Base-by-base conservation (phyloP, 2,888 invertebrate species). In the Oxyteleia sp. region DNA sequence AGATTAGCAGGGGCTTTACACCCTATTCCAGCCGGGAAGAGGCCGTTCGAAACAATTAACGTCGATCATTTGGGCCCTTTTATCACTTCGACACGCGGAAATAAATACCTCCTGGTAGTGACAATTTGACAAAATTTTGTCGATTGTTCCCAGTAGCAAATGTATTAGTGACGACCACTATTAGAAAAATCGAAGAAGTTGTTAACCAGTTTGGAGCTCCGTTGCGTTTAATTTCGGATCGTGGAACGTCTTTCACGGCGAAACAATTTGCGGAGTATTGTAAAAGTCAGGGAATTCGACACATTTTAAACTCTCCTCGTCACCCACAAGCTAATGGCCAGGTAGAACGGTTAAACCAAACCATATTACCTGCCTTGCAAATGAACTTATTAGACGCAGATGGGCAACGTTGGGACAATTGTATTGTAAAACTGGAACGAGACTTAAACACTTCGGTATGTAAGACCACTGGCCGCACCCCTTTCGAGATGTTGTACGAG, bases 231-330 rank as follows among this genome's bases (percentile, higher is more conserved):
- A 66, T 87, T n/a, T 63, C 64, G 0, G 84, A 85, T 49, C 41
- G 87, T 0, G 85, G 84, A 15, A 85, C 84, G 7, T 11, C 71
- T n/a, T 86, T 86, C 43, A 86, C 84, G 0, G 55, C 82, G 13
- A 43, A 72, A 11, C 26, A 10, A 0, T 85, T 86, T 29, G 15
- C 57, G 7, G 53, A 76, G 13, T 85, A 81, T 49, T 86, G 84
- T 49, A 3, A 43, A 8, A 16, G 16, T 1, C 47, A 66, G 7
- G 79, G 79, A 5, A 71, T 69, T 0, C 43, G 20, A 5, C 75
- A 84, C 13, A 69, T 63, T 0, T 10, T 76, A 11, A 84, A 80
- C n/a, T 84, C 84, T 0, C 61, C 68, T 10, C 43, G 71, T 1
- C 83, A 83, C 16, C 79, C 83, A 0, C 79, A 69, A 13, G 83